Percentiles rank a stretch among this genome's conserved stretches.
phyloP scores from a whole-genome alignment of 2,888 invertebrate genomes.

The Cryptops parisi region DNA sequence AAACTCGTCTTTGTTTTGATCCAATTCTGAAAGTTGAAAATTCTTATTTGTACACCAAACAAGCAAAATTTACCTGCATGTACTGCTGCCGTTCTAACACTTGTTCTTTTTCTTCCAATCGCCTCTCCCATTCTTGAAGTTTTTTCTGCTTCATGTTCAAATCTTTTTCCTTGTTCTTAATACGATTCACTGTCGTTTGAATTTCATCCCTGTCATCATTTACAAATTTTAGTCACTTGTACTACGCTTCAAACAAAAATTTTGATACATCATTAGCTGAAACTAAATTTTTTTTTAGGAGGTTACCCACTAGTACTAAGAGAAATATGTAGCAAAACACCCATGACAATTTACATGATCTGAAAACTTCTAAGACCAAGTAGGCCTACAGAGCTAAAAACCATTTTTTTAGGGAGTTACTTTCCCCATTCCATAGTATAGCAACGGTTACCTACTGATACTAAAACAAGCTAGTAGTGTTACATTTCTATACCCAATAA shows the following conservation, averaged over 20 bases:
- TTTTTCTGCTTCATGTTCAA: slow-evolving; percentile 28
- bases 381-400: too few species aligned
- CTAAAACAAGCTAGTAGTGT: background rate
- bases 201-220: slow-evolving; percentile 27
- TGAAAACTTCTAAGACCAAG: too few species aligned
- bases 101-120: slow-evolving; percentile 24
- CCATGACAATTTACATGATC: too few species aligned
- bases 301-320: too few species aligned
- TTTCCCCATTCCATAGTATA: too few species aligned
- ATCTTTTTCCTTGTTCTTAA: slow-evolving; percentile 30
- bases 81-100: slow-evolving; percentile 19
- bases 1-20: background rate
- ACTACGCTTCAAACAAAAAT: too few species aligned
- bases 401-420: too few species aligned
- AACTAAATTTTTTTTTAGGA: too few species aligned
- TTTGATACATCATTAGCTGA: too few species aligned
- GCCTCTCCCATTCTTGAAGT: slow-evolving; percentile 28
- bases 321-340: too few species aligned
- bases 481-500: background rate
- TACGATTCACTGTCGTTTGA: slow-evolving; percentile 27
- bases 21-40: background rate
- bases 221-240: too few species aligned
- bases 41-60: background rate
- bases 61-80: slow-evolving; percentile 16
- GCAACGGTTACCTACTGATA: too few species aligned